These are phyloP conservation scores for Acanthaster planci DNA, from an alignment of 35 echinoderm and acorn worm species.

Conservation along the genomic window DNA sequence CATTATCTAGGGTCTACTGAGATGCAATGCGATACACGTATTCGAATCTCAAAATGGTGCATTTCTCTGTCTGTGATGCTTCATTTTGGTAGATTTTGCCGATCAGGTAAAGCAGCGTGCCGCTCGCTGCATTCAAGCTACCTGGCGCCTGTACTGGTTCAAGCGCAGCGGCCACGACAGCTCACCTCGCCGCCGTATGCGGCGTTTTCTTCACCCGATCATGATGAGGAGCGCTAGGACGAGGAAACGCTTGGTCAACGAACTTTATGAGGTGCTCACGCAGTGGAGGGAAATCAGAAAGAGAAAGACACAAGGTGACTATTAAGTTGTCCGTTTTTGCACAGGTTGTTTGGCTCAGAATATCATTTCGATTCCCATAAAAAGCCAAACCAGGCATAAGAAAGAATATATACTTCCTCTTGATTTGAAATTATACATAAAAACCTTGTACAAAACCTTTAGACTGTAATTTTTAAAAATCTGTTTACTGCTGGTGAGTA, in stretches of 20 bases:
- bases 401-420: too few species aligned
- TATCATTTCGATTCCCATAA: too few species aligned
- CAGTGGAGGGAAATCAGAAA: slow-evolving; percentile 37
- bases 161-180: not conserved
- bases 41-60: too few species aligned
- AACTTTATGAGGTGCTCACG: slow-evolving; percentile 35
- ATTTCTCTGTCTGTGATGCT: too few species aligned
- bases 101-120: slow-evolving; percentile 26
- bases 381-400: too few species aligned
- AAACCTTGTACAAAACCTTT: too few species aligned
- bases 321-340: not conserved
- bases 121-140: slow-evolving; percentile 53
- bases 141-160: slow-evolving; percentile 36
- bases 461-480: too few species aligned
- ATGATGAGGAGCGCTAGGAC: not conserved
- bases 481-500: too few species aligned
- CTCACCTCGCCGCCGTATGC: not conserved
- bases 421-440: too few species aligned
- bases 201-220: not conserved
- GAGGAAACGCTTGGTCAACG: not conserved
- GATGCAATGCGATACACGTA: too few species aligned
- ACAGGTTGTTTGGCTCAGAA: too few species aligned
- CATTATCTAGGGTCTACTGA: too few species aligned
- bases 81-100: not conserved
- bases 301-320: slow-evolving; percentile 24